These are phyloP conservation scores for Mystacides longicornis DNA, from an alignment of 2,888 invertebrate species.

Conservation along the genomic window DNA sequence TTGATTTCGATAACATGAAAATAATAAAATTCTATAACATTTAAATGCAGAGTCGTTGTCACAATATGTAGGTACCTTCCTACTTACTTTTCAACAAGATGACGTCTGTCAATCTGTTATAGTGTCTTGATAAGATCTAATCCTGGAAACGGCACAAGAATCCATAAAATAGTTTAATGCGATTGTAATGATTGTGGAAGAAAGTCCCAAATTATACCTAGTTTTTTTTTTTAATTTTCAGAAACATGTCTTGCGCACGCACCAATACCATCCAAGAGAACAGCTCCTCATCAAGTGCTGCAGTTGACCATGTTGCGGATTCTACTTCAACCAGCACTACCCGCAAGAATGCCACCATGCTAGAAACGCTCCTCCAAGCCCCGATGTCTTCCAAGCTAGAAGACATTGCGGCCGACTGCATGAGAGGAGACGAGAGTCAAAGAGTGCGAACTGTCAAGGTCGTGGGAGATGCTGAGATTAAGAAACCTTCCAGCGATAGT, in stretches of 20 bases:
- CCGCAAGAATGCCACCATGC: conserved; percentile 8
- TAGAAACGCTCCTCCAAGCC: conserved; percentile 14
- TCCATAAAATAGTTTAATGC: no score
- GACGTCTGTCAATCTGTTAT: no score
- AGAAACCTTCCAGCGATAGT: neutral
- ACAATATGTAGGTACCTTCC: no score
- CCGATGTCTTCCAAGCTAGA: conserved; percentile 14
- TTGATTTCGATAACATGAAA: no score
- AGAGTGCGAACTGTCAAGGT: conserved; percentile 4
- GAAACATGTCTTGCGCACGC: conserved; percentile 5
- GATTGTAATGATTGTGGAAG: no score
- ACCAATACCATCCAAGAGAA: neutral
- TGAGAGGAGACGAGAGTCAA: conserved; percentile 4
- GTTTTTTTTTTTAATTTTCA: conserved; percentile 2
- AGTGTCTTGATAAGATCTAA: no score
- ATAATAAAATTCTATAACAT: no score
- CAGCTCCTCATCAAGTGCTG: neutral
- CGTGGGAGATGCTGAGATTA: conserved; percentile 9
- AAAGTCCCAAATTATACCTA: no score
- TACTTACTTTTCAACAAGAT: no score
- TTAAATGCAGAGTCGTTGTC: no score
- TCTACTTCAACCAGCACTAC: neutral
- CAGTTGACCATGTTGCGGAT: neutral
- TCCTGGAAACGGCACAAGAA: no score
- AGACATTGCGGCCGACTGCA: conserved; percentile 15